Evolutionary conservation across 1,140 invertebrate genomes (phyloP).

Genomic region (Drosophila seguyi): DNA sequence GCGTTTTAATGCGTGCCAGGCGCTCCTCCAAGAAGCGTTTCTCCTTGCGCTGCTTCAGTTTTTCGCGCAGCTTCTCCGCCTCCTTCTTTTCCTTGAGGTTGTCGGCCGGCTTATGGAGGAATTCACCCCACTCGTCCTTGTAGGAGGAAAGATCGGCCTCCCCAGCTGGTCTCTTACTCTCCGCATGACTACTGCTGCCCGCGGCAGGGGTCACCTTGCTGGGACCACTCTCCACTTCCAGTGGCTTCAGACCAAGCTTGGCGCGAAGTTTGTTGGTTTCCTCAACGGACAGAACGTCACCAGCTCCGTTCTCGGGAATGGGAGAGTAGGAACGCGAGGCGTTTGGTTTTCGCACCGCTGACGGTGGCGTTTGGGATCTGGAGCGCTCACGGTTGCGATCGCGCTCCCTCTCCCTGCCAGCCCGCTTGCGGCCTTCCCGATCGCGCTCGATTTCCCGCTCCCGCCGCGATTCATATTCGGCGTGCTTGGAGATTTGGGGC

Average conservation of each 20-base stretch:
- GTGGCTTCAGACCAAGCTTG: conserved; percentile 96
- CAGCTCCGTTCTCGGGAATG: conserved; percentile 85
- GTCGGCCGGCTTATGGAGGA: conserved; percentile 96
- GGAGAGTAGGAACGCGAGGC: conserved; percentile 49
- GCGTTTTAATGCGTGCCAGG: conserved; percentile 87
- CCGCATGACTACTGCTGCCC: conserved; percentile 30
- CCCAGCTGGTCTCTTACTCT: conserved; percentile 46
- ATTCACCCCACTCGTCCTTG: conserved; percentile 94
- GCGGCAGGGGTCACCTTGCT: conserved; percentile 51
- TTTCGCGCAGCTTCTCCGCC: conserved; percentile 93
- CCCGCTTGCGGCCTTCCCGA: conserved; percentile 61
- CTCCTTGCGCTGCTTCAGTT: conserved; percentile 91
- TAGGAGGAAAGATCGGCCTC: conserved; percentile 86
- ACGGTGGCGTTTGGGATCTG: conserved; percentile 42
- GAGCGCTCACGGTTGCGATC: conserved; percentile 62
- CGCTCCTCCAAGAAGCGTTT: conserved; percentile 93
- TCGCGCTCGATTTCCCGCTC: conserved; percentile 72
- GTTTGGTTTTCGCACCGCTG: conserved; percentile 21
- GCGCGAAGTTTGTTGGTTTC: conserved; percentile 96
- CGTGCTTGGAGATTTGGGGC: conserved; percentile 75
- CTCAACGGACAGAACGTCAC: conserved; percentile 92
- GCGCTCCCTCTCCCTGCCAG: conserved; percentile 51
- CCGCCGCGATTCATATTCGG: conserved; percentile 66
- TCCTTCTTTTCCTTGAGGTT: conserved; percentile 92
- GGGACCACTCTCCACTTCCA: conserved; percentile 88